Evolutionary conservation across 2,888 invertebrate species (phyloP), one percentile per base, ranked within the genome.

Genomic region (Terebella lapidaria): DNA sequence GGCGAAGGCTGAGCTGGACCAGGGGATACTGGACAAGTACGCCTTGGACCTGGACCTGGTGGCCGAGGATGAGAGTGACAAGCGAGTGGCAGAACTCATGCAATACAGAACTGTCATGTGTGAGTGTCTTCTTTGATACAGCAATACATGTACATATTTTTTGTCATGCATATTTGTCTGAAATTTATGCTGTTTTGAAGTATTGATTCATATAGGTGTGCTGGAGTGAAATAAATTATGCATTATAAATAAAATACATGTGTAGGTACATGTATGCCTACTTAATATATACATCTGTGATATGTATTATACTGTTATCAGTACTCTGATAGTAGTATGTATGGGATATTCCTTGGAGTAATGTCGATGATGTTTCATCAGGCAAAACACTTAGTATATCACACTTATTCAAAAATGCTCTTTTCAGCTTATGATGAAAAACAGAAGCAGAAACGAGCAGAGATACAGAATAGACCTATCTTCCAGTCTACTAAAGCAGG

Each of bases 11-110:
- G 86, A 86, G 3, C 83, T 85, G 54, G 92, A 94, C 73, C 84
- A 86, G 56, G 84, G 85, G 15, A 82, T 94, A 5, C 79, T 92
- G 51, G 85, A 86, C 49, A 91, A 87, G 76, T 87, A 87, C 28
- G 89, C 91, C 20, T 81, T 94, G 24, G 86, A 89, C 71, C 89
- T 95, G 47, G 82, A 85, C 5, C 83, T 95, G 2, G 81, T 94
- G 0, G 87, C 89, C 1, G 94, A 95, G 80, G 84, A 84, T 24
- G 87, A 88, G 57, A 90, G 92, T 62, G 94, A 95, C 75, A 84
- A 85, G 57, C 87, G 87, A 75, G 83, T 92, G 80, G 94, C 94
- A 0, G 27, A 59, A 22, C 62, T 68, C 3, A 26, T 64, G n/a
- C 61, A 61, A 28, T 53, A 53, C 29, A 28, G 22, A 25, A 15